Base-by-base conservation (phyloP, 2,888 invertebrate species). In the Chrysodeixis includens region DNA sequence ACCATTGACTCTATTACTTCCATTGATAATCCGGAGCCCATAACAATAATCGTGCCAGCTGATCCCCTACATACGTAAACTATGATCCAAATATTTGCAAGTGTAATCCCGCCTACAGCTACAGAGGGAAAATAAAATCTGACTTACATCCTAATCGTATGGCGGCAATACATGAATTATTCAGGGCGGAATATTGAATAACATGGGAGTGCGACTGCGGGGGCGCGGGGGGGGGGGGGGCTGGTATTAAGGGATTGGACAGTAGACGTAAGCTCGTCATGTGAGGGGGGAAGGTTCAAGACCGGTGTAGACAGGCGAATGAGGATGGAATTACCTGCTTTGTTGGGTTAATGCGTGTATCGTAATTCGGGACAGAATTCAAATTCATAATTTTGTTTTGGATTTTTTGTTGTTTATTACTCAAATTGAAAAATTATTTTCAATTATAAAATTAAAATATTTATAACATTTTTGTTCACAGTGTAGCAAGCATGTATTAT, bases 181-280 rank as follows among this genome's bases (percentile, higher is more conserved):
- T 86, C 88, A 89, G 64, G 60, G 69, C 69, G 71, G 80, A 81
- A 86, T 84, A 89, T 88, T 88, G 88, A 89, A 89, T 89, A 84
- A 84, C 79, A 78, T 54, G 53, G 69, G 55, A 56, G 66, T 56
- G 30, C 56, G 69, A 60, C 30, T 40, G 56, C 55, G 40, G 56
- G 35, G 58, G 66, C 58, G 30, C 18, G 26, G 49, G 52, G 66
- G 62, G 59, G 46, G 62, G 64, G 62, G 56, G 54, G 55, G 61
- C n/a, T n/a, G n/a, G 66, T 63, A 71, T 76, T 76, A 76, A 66
- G 62, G 59, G 67, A 71, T 79, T 79, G 62, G 56, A 52, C 49
- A 51, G 30, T 22, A 16, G 35, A 51, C 49, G 51, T 57, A 52
- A 71, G 61, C 35, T 51, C n/a, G 26, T 30, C 18, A 30, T 16